Percentiles rank a stretch among this genome's conserved stretches.
These are phyloP conservation scores for Streptopelia turtur DNA, from an alignment of 2,797 vertebrate genomes.

Conservation along the genomic window DNA sequence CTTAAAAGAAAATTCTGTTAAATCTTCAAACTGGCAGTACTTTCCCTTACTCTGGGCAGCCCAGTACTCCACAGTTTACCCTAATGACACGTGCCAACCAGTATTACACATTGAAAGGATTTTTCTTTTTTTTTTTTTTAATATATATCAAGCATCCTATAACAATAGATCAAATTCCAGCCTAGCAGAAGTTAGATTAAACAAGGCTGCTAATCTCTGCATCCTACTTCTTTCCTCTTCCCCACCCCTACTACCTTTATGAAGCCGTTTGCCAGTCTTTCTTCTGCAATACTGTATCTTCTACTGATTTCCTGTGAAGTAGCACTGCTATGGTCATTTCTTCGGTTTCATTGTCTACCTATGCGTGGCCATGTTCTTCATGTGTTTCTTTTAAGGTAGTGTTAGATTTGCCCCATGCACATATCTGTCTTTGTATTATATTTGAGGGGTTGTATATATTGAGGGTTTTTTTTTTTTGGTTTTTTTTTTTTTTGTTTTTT, in stretches of 20 bases:
- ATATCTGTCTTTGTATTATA: neutral
- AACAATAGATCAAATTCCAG: neutral
- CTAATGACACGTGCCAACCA: accelerated
- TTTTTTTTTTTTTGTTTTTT: neutral
- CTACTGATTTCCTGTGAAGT: neutral
- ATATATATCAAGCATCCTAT: neutral
- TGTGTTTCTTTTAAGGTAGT: neutral
- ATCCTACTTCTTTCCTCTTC: neutral
- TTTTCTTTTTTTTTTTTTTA: neutral
- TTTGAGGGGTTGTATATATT: too few relatives aligned
- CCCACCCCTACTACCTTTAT: too few relatives aligned
- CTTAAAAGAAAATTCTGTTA: neutral
- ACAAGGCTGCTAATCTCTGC: neutral
- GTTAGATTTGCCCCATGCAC: neutral
- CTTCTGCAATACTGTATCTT: neutral
- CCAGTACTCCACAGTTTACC: neutral
- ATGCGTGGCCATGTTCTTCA: neutral
- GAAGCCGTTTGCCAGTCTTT: neutral
- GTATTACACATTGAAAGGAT: neutral
- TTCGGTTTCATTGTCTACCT: neutral
- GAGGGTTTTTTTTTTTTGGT: neutral
- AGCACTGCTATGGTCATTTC: neutral
- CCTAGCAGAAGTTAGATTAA: neutral
- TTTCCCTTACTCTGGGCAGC: neutral
- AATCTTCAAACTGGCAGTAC: neutral